Evolutionary conservation across 2,888 invertebrate species (phyloP).

Genomic region (Polylopha cassiicola): DNA sequence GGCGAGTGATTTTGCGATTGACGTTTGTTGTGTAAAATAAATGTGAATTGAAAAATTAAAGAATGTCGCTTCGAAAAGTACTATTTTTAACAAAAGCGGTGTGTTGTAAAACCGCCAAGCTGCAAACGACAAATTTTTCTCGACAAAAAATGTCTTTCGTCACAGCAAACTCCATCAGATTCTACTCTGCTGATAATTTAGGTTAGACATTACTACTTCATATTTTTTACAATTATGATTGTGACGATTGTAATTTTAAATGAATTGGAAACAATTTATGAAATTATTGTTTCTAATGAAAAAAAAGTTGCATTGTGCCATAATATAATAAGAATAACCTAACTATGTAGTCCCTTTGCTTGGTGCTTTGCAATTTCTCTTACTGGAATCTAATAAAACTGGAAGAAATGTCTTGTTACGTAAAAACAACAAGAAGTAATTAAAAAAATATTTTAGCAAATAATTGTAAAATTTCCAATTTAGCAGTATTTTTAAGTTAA

Average conservation of each 20-base stretch:
- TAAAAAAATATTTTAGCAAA: too few relatives aligned
- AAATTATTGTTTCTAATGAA: conserved; percentile 10
- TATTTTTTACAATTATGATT: conserved; percentile 6
- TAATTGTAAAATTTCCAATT: too few relatives aligned
- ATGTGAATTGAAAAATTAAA: conserved; percentile 44
- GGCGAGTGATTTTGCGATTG: conserved; percentile 20
- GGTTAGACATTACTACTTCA: conserved; percentile 52
- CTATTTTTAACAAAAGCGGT: conserved; percentile 53
- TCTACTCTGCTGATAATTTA: conserved; percentile 62
- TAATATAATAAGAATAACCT: too few relatives aligned
- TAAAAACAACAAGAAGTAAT: too few relatives aligned
- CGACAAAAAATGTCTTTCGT: conserved; percentile 52
- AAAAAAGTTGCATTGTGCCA: too few relatives aligned
- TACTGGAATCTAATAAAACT: too few relatives aligned
- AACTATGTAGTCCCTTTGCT: too few relatives aligned
- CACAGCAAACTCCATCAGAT: conserved; percentile 50
- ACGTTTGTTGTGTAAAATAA: conserved; percentile 34
- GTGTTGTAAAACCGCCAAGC: conserved; percentile 47
- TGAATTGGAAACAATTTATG: background rate
- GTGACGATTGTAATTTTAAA: background rate
- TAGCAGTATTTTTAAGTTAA: too few relatives aligned
- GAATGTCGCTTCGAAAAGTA: conserved; percentile 66
- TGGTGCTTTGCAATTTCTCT: too few relatives aligned
- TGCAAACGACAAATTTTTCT: conserved; percentile 46
- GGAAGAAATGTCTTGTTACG: too few relatives aligned